Conservation (phyloP, 2,888 invertebrate genomes). For the Pheosia gnoma region DNA sequence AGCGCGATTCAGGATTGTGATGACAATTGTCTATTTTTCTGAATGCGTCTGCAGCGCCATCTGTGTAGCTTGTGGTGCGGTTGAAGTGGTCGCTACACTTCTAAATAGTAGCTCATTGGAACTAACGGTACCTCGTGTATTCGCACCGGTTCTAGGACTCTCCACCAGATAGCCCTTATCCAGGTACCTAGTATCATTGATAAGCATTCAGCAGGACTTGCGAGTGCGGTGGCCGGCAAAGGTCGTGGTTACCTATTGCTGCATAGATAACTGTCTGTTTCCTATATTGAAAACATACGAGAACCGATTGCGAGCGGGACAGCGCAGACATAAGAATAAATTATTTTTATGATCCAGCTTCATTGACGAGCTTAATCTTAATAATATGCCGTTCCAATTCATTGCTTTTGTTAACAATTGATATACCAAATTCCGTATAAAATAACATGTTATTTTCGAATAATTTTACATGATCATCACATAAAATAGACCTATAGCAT, state of each 20-base stretch:
- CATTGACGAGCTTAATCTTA: too few relatives aligned
- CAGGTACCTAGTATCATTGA: slow-evolving; percentile 20
- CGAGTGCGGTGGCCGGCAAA: slow-evolving; percentile 26
- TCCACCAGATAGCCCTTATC: not conserved
- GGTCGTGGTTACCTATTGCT: slow-evolving; percentile 35
- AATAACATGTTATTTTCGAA: not conserved
- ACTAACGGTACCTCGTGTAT: too few relatives aligned
- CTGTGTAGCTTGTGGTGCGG: too few relatives aligned
- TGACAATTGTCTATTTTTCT: too few relatives aligned
- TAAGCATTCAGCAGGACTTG: slow-evolving; percentile 14
- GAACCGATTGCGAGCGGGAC: not conserved
- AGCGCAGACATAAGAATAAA: not conserved
- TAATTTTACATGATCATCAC: slow-evolving; percentile 10
- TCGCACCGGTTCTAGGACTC: too few relatives aligned
- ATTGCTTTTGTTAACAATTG: not conserved
- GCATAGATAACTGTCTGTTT: slow-evolving; percentile 46
- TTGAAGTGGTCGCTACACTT: too few relatives aligned
- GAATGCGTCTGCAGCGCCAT: too few relatives aligned
- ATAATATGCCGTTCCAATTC: not conserved
- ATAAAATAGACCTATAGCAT: slow-evolving; percentile 16
- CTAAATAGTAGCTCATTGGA: too few relatives aligned
- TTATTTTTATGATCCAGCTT: not conserved
- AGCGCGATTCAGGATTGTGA: too few relatives aligned
- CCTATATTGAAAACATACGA: slow-evolving; percentile 39
- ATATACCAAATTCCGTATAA: not conserved